These are phyloP conservation scores for Serranus cabrilla DNA, from an alignment of 2,797 vertebrate species.

Conservation along the genomic window DNA sequence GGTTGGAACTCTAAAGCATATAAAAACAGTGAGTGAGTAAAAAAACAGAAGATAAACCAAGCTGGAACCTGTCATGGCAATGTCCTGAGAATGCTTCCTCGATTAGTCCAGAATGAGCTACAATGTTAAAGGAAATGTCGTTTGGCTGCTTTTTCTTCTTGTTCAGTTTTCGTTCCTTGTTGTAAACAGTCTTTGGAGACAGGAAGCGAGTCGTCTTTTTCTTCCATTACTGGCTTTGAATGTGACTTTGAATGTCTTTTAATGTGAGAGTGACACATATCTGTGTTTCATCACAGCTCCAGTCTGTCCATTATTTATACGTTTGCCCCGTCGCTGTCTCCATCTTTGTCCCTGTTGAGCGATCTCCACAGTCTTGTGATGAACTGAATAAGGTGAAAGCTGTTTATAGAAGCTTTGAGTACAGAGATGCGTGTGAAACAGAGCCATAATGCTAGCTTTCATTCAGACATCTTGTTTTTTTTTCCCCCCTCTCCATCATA, in stretches of 20 bases:
- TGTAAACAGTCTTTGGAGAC: constrained; percentile 78
- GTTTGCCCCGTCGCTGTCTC: constrained; percentile 28
- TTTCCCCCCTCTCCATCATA: constrained; percentile 18
- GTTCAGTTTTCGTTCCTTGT: constrained; percentile 54
- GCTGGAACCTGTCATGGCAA: constrained; percentile 77
- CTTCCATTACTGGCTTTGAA: constrained; percentile 47
- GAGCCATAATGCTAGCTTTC: constrained; percentile 31
- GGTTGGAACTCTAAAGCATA: constrained; percentile 72
- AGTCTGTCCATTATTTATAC: constrained; percentile 43
- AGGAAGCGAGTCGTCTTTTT: constrained; percentile 55
- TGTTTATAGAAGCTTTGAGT: constrained; percentile 54
- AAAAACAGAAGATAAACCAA: constrained; percentile 69
- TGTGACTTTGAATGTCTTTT: constrained; percentile 58
- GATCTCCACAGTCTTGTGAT: constrained; percentile 54
- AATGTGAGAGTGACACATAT: constrained; percentile 52
- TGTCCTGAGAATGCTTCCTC: constrained; percentile 87
- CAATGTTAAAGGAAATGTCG: constrained; percentile 74
- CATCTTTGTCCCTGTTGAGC: constrained; percentile 24
- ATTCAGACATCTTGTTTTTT: constrained; percentile 40
- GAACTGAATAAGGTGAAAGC: constrained; percentile 51
- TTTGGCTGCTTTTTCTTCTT: constrained; percentile 62
- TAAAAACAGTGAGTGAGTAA: constrained; percentile 63
- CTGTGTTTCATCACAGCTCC: constrained; percentile 64
- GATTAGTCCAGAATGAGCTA: constrained; percentile 81
- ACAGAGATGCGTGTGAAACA: constrained; percentile 47